Conservation (phyloP, 2,797 vertebrate genomes). For the Macrochelys suwanniensis region DNA sequence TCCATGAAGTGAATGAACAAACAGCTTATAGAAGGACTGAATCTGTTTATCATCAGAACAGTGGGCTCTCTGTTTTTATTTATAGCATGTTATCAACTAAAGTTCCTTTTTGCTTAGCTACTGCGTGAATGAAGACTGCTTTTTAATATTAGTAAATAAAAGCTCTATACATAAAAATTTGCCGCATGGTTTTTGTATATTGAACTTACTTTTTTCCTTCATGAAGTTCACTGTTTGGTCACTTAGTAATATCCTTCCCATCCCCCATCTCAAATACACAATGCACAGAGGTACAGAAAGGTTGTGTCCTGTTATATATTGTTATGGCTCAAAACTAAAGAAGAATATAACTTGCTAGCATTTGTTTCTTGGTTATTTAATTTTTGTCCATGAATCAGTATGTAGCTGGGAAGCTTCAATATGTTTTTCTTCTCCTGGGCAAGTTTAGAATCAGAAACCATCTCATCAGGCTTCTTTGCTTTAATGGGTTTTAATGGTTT, state of each 20-base stretch:
- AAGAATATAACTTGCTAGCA: background rate
- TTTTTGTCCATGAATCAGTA: background rate
- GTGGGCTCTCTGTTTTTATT: constrained; percentile 37
- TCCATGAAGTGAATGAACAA: constrained; percentile 38
- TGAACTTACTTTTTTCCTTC: background rate
- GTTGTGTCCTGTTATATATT: background rate
- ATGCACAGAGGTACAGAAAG: background rate
- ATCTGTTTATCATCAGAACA: constrained; percentile 16
- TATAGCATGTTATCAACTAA: constrained; percentile 49
- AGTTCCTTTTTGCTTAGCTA: constrained; percentile 40
- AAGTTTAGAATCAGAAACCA: background rate
- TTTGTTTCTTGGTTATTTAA: background rate
- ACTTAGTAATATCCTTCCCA: background rate
- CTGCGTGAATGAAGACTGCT: background rate
- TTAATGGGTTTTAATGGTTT: background rate
- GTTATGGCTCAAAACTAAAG: background rate
- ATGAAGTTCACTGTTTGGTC: background rate
- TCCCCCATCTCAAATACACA: background rate
- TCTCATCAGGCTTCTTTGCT: background rate
- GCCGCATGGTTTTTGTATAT: background rate
- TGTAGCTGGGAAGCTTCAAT: background rate
- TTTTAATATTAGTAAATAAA: background rate
- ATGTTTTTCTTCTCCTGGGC: background rate
- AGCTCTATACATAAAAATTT: background rate
- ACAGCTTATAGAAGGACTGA: constrained; percentile 43